A percentile compares a stretch with the other conserved stretches of the same genome.
Evolutionary conservation across 2,797 vertebrate species (phyloP).

Genomic region (Agapornis canus): DNA sequence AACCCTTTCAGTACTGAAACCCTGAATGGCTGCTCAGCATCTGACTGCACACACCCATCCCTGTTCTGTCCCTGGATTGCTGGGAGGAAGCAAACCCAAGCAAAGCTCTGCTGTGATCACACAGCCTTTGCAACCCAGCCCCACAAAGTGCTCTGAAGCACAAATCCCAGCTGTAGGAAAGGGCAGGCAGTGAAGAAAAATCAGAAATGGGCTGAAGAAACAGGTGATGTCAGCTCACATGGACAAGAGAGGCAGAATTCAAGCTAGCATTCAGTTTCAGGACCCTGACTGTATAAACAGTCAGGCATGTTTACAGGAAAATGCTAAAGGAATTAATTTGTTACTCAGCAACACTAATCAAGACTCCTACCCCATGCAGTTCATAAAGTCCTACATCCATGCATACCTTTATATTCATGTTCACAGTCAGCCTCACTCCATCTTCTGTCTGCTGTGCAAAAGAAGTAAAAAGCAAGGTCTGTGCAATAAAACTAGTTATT

Average conservation of each 20-base stretch:
- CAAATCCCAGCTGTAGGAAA: neutral
- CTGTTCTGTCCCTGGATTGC: rapidly evolving
- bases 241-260: neutral
- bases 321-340: slow-evolving; percentile 65
- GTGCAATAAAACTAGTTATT: neutral
- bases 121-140: neutral
- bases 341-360: slow-evolving; percentile 73
- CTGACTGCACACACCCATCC: rapidly evolving
- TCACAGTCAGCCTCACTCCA: slow-evolving; percentile 29
- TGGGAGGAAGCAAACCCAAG: neutral
- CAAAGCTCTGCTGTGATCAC: neutral
- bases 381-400: slow-evolving; percentile 42
- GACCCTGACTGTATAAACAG: slow-evolving; percentile 7
- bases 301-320: slow-evolving; percentile 22
- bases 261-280: neutral
- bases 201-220: neutral
- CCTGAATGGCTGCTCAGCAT: neutral
- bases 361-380: slow-evolving; percentile 63
- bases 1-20: slow-evolving; percentile 44
- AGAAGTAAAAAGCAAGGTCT: neutral
- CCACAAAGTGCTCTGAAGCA: neutral
- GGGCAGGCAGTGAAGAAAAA: neutral
- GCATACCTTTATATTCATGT: slow-evolving; percentile 55
- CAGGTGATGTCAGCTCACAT: neutral
- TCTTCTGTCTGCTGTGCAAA: neutral